Evolutionary conservation across 2,113 vertebrate genomes (phyloP).

Genomic region (Cardinalis cardinalis): DNA sequence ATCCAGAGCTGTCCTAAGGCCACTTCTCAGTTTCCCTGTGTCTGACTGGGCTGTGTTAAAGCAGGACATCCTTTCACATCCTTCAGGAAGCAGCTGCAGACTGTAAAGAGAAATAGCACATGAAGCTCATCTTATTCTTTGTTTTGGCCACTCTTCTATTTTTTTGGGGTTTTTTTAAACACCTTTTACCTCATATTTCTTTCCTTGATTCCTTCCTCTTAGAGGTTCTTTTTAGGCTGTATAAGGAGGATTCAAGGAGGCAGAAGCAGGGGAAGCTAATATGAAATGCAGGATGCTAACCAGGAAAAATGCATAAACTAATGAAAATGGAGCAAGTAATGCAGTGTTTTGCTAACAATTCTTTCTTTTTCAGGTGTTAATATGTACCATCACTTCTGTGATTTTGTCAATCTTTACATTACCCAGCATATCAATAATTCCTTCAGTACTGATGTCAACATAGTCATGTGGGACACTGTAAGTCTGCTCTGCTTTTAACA

Average conservation of each 20-base stretch:
- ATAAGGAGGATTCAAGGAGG: not conserved
- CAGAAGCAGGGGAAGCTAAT: not conserved
- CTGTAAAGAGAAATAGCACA: not conserved
- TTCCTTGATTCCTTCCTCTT: not conserved
- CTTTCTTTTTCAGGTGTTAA: conserved; percentile 86
- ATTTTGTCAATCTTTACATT: conserved; percentile 95
- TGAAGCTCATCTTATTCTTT: not conserved
- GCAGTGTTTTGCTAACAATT: not conserved
- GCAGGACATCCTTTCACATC: not conserved
- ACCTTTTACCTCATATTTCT: not conserved
- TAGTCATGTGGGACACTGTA: conserved; percentile 99
- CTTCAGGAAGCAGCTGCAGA: not conserved
- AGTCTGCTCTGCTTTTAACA: conserved; percentile 51
- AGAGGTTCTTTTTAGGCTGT: not conserved
- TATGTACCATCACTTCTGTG: conserved; percentile 99
- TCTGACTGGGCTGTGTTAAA: not conserved
- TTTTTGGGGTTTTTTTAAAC: too few relatives aligned
- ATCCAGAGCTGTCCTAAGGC: not conserved
- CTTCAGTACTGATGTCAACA: conserved; percentile 86
- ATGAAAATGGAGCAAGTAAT: not conserved
- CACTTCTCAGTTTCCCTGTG: not conserved
- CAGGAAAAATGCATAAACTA: not conserved
- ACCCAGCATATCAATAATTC: conserved; percentile 95
- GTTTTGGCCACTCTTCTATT: not conserved
- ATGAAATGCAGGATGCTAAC: not conserved